Percentiles rank a stretch among this genome's conserved stretches.
These are phyloP conservation scores for Leptatherina wallacei DNA, from an alignment of 2,797 vertebrate species.

Conservation along the genomic window DNA sequence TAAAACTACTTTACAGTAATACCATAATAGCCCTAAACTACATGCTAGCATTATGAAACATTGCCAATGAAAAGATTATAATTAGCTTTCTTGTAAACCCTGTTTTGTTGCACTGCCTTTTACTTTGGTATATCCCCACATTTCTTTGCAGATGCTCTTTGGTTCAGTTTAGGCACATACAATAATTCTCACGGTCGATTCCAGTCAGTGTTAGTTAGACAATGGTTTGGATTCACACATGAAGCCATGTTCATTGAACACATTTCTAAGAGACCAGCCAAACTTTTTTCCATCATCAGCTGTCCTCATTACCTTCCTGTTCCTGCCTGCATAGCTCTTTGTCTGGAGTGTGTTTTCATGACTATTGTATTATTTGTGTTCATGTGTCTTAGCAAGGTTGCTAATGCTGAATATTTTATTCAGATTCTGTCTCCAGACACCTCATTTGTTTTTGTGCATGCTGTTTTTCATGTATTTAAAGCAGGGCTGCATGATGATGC, in stretches of 20 bases:
- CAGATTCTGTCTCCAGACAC: constrained; percentile 57
- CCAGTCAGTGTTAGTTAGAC: background rate
- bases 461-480: constrained; percentile 52
- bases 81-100: background rate
- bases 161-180: background rate
- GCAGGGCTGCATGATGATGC: constrained; percentile 49
- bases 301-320: background rate
- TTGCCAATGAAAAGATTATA: background rate
- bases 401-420: constrained; percentile 61
- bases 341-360: constrained; percentile 25
- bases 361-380: constrained; percentile 41
- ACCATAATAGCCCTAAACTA: too few species aligned
- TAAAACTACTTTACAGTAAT: too few species aligned
- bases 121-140: background rate
- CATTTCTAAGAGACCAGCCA: background rate
- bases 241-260: too few species aligned
- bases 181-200: background rate
- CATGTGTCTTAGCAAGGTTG: constrained; percentile 45
- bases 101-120: background rate
- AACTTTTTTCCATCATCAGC: background rate
- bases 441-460: constrained; percentile 60
- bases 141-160: background rate
- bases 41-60: too few species aligned
- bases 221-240: background rate
- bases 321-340: constrained; percentile 19